Evolutionary conservation across 2,113 vertebrate genomes (phyloP), one percentile per base, ranked within the genome.

Genomic region (Toxotes chatareus): DNA sequence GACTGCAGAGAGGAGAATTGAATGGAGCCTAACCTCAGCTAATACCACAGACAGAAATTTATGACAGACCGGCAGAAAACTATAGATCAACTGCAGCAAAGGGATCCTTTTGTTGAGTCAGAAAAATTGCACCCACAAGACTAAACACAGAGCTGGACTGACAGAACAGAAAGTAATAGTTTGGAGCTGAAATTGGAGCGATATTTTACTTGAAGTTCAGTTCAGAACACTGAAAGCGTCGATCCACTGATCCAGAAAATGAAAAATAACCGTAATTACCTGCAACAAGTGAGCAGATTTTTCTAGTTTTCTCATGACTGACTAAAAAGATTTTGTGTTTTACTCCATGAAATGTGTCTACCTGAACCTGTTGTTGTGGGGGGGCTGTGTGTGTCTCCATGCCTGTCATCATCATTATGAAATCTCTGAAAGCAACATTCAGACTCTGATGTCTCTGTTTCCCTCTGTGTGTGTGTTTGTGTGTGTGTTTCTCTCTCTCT

Each of bases 1-100:
- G 84, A 93, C 93, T 88, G 89, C 71, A 1, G 92, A 86, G 93
- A 91, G 75, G 86, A 88, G 88, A 93, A 94, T 91, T 92, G 90
- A 93, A 92, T 83, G 83, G 55, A 87, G 78, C 82, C 89, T 91
- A 89, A 92, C 90, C 88, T 91, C 86, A 49, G 86, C 88, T 90
- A 91, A 93, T 90, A 91, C 85, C 86, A 56, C 85, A 69, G 89
- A 86, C 81, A 86, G 84, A 82, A 92, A 89, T 90, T 85, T 90
- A 85, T 92, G 87, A 91, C 87, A 91, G 90, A 73, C 75, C 90
- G 89, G 91, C 88, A 94, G 73, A 91, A 90, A 93, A 90, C 84
- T 85, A 89, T 85, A 90, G 86, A 89, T 90, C 91, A 90, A 63
- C 80, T 62, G 76, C 59, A 74, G 85, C 21, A 59, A 27, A 71